Percentiles rank a stretch among this genome's conserved stretches.
Evolutionary conservation across 2,113 vertebrate genomes (phyloP).

Genomic region (Microtus montanus): DNA sequence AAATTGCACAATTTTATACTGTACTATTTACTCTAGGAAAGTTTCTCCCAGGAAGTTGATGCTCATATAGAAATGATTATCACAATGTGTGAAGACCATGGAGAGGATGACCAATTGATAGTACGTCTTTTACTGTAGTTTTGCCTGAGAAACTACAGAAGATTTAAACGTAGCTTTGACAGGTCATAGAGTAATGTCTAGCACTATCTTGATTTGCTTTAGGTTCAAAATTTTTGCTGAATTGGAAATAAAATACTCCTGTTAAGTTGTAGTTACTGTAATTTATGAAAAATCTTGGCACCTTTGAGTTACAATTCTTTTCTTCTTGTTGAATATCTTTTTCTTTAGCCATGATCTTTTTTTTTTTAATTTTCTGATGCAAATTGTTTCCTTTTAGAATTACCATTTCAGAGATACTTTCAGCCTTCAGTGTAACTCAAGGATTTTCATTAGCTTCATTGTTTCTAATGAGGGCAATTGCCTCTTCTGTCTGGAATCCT

Average conservation of each 20-base stretch:
- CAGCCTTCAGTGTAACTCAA: not conserved
- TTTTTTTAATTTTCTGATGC: not conserved
- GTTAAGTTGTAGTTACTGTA: not conserved
- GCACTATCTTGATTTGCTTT: not conserved
- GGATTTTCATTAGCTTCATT: conserved; percentile 34
- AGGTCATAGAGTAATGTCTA: not conserved
- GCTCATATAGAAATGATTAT: not conserved
- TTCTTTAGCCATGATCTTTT: not conserved
- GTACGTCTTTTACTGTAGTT: not conserved
- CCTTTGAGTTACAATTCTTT: not conserved
- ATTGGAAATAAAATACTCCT: not conserved
- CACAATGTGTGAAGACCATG: not conserved
- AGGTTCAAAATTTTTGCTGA: not conserved
- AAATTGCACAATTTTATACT: not conserved
- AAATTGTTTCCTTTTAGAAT: not conserved
- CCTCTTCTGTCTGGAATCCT: not conserved
- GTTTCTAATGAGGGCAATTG: not conserved
- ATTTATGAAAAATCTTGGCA: not conserved
- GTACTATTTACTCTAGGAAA: not conserved
- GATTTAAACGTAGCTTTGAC: not conserved
- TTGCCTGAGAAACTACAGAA: not conserved
- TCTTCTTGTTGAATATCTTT: not conserved
- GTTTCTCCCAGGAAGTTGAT: not conserved
- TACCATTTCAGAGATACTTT: not conserved
- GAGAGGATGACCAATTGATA: not conserved